Evolutionary conservation across 2,113 vertebrate genomes (phyloP).

Genomic region (Platichthys flesus): DNA sequence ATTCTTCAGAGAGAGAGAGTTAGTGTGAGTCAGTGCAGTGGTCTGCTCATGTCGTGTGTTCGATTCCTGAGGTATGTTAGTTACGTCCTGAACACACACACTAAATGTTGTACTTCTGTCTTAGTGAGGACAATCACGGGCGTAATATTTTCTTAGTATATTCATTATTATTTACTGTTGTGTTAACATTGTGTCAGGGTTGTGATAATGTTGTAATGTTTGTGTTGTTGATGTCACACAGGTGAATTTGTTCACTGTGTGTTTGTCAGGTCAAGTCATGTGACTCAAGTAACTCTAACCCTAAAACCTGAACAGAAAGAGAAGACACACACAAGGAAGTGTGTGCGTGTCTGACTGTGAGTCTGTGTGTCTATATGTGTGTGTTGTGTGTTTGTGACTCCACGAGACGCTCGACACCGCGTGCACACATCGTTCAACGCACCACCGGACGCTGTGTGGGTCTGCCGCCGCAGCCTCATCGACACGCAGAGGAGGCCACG

Average conservation of each 20-base stretch:
- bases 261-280: neutral
- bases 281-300: too few relatives aligned
- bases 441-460: slow-evolving; percentile 89
- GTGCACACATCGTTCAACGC: slow-evolving; percentile 92
- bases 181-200: neutral
- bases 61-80: slow-evolving; percentile 51
- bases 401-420: slow-evolving; percentile 89
- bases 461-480: slow-evolving; percentile 90
- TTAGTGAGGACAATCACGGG: too few relatives aligned
- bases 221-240: too few relatives aligned
- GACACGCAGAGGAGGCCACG: slow-evolving; percentile 90
- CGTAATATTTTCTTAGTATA: neutral
- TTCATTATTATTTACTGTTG: neutral
- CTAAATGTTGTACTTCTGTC: neutral
- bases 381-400: too few relatives aligned
- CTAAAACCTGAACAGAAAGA: too few relatives aligned
- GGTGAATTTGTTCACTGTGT: neutral
- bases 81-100: slow-evolving; percentile 47
- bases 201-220: too few relatives aligned
- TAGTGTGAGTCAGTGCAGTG: slow-evolving; percentile 17
- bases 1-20: neutral
- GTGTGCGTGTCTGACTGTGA: too few relatives aligned
- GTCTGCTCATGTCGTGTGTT: slow-evolving; percentile 54
- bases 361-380: too few relatives aligned
- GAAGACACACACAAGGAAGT: too few relatives aligned